Conservation (phyloP, 2,888 invertebrate genomes). For the Rhogogaster chlorosoma region DNA sequence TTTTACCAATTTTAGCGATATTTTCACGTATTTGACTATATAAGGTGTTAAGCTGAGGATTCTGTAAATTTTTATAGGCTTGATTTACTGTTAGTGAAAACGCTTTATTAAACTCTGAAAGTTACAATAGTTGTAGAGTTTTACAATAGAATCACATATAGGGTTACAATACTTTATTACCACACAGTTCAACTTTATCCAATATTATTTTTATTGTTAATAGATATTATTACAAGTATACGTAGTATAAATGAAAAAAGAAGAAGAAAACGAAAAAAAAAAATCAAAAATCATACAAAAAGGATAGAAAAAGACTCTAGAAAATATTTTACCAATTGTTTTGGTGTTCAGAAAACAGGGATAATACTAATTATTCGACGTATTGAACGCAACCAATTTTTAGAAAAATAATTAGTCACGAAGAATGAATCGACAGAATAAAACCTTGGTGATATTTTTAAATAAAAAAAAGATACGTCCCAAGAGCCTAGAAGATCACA, state of each 20-base stretch:
- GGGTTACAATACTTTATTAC: conserved; percentile 63
- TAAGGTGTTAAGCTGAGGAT: background rate
- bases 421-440: background rate
- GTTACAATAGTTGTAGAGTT: conserved; percentile 74
- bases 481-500: conserved; percentile 27
- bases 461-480: background rate
- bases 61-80: background rate
- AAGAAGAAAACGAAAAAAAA: background rate
- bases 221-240: conserved; percentile 67
- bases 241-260: background rate
- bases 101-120: conserved; percentile 75
- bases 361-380: too few relatives aligned
- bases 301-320: background rate
- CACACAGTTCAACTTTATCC: conserved; percentile 52
- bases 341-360: background rate
- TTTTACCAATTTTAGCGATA: background rate
- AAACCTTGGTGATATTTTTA: conserved; percentile 48
- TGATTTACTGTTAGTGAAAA: conserved; percentile 69
- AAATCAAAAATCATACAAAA: background rate
- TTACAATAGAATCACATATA: conserved; percentile 66
- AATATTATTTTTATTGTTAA: conserved; percentile 56
- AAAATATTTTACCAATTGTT: background rate
- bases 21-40: background rate
- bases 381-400: background rate
- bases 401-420: background rate